phyloP scores from a whole-genome alignment of 2,888 invertebrate species.

The Choristoneura rosaceana region DNA sequence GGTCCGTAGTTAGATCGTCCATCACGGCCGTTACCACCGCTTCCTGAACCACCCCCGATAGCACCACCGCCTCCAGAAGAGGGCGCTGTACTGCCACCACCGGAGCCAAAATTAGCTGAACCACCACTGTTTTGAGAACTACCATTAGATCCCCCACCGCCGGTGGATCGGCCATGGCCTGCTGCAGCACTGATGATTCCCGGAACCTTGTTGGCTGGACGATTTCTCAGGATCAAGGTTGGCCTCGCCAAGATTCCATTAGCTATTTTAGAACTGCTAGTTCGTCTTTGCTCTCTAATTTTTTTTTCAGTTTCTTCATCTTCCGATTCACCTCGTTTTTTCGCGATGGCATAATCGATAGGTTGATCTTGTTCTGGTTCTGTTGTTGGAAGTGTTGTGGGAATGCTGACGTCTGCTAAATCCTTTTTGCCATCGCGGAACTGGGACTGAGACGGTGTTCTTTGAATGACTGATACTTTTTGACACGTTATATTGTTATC shows the following conservation, averaged over 20 bases:
- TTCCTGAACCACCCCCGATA: constrained; percentile 89
- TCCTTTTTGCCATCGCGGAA: constrained; percentile 81
- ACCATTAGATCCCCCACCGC: constrained; percentile 83
- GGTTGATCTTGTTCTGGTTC: constrained; percentile 94
- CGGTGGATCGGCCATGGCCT: constrained; percentile 90
- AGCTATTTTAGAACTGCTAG: constrained; percentile 88
- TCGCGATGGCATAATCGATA: constrained; percentile 95
- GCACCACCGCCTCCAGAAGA: constrained; percentile 87
- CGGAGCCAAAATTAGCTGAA: constrained; percentile 83
- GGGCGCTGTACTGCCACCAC: constrained; percentile 84
- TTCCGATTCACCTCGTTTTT: constrained; percentile 89
- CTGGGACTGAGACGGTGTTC: constrained; percentile 88
- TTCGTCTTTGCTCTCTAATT: constrained; percentile 88
- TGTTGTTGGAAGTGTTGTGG: constrained; percentile 76
- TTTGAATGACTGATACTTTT: constrained; percentile 92
- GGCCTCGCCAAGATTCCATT: constrained; percentile 84
- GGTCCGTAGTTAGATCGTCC: constrained; percentile 95
- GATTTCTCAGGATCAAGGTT: constrained; percentile 83
- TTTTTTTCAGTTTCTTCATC: constrained; percentile 89
- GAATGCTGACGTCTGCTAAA: constrained; percentile 79
- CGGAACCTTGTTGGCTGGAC: constrained; percentile 85
- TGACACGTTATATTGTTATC: constrained; percentile 89
- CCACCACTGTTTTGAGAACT: constrained; percentile 82
- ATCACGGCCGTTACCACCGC: constrained; percentile 91
- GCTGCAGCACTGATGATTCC: constrained; percentile 91